Percentiles rank a stretch among this genome's conserved stretches.
Conservation (phyloP, 2,888 invertebrate genomes). For the Agapetus fuscipes region DNA sequence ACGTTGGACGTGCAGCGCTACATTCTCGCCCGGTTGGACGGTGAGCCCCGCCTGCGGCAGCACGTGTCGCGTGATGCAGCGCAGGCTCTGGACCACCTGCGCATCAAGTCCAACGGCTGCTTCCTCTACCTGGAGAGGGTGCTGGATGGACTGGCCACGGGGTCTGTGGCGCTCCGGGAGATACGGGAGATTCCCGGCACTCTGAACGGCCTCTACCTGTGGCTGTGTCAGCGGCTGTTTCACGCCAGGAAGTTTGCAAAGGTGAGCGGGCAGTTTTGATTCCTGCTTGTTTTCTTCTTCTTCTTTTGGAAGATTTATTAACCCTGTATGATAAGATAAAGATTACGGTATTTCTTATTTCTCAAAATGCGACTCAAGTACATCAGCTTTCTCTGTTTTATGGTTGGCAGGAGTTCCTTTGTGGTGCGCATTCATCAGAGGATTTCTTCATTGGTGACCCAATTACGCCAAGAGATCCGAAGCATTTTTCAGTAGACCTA, state of each 20-base stretch:
- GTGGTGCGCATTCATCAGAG: no score
- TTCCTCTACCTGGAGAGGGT: slow-evolving; percentile 81
- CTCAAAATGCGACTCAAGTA: no score
- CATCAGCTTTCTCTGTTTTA: no score
- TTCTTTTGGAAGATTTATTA: no score
- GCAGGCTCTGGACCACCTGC: slow-evolving; percentile 87
- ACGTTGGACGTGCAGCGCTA: slow-evolving; percentile 94
- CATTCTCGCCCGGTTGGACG: slow-evolving; percentile 80
- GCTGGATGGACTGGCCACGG: slow-evolving; percentile 86
- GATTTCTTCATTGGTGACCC: no score
- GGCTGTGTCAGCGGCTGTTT: slow-evolving; percentile 89
- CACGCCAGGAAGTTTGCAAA: slow-evolving; percentile 81
- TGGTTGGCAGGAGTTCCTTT: no score
- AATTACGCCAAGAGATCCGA: no score
- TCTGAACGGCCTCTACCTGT: slow-evolving; percentile 87
- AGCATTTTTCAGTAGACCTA: no score
- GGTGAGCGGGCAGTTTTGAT: no score
- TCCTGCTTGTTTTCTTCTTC: no score
- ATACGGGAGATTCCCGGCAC: slow-evolving; percentile 93
- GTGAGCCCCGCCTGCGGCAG: slow-evolving; percentile 77
- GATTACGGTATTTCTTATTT: no score
- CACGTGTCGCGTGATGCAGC: slow-evolving; percentile 88
- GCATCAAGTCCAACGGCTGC: slow-evolving; percentile 94
- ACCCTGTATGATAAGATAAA: no score
- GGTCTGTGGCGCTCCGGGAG: slow-evolving; percentile 83